Conservation (phyloP, 2,888 invertebrate species). For the Mactromeris polynyma region DNA sequence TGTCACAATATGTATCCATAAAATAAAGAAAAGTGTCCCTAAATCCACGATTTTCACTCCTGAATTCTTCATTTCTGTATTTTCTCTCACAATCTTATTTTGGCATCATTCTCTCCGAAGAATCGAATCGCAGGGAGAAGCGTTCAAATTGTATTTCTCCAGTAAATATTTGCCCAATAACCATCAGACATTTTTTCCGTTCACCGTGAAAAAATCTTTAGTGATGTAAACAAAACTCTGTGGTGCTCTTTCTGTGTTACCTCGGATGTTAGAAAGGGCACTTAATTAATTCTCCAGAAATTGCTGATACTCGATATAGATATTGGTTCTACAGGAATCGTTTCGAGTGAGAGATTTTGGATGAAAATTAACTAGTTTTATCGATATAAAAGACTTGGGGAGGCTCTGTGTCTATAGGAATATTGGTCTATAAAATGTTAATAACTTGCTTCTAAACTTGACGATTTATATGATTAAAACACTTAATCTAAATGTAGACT, state of each 20-base stretch:
- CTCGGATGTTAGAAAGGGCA: not conserved
- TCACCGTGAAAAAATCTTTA: not conserved
- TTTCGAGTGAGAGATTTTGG: constrained; percentile 1
- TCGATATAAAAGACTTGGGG: not conserved
- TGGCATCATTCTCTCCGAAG: not conserved
- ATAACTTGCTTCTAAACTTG: no score
- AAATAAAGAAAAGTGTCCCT: not conserved
- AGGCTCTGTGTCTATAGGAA: not conserved
- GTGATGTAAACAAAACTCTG: not conserved
- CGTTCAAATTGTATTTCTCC: not conserved
- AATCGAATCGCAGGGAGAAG: not conserved
- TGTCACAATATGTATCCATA: not conserved
- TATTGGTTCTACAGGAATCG: not conserved
- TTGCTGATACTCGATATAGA: not conserved
- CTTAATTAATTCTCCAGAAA: not conserved
- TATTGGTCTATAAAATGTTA: not conserved
- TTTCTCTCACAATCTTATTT: not conserved
- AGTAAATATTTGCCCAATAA: constrained; percentile 8
- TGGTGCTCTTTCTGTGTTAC: not conserved
- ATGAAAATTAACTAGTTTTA: not conserved
- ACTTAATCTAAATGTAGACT: no score
- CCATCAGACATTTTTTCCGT: not conserved
- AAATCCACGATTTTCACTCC: not conserved
- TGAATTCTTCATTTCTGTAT: not conserved
- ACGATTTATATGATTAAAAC: no score